phyloP scores from a whole-genome alignment of 2,888 invertebrate species.

The Allygus modestus region DNA sequence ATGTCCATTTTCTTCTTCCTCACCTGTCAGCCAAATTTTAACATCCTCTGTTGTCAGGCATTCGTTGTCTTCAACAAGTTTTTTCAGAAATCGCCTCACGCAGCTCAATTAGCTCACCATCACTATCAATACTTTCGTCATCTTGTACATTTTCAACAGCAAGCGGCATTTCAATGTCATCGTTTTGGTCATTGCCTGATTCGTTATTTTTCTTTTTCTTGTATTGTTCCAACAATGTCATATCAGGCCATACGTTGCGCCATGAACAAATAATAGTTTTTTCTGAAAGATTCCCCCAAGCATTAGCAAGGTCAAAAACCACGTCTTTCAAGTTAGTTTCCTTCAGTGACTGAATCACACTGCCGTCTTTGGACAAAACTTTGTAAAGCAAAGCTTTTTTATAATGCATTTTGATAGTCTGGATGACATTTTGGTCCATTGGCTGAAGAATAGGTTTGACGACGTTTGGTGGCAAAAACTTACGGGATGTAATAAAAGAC shows the following conservation, averaged over 20 bases:
- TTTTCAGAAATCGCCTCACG: slow-evolving; percentile 7
- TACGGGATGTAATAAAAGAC: too few relatives aligned
- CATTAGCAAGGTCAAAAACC: slow-evolving; percentile 53
- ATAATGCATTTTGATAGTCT: too few relatives aligned
- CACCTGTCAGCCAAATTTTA: slow-evolving; percentile 13
- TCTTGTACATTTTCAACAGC: background rate
- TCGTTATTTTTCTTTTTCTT: slow-evolving; percentile 18
- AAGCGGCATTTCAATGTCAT: background rate
- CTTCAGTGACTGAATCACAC: too few relatives aligned
- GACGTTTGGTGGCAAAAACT: too few relatives aligned
- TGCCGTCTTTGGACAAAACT: too few relatives aligned
- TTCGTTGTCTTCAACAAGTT: slow-evolving; percentile 15
- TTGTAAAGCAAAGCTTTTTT: too few relatives aligned
- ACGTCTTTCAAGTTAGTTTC: too few relatives aligned
- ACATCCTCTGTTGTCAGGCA: slow-evolving; percentile 43
- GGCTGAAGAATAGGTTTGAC: too few relatives aligned
- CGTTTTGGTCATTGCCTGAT: background rate
- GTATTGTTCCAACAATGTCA: slow-evolving; percentile 44
- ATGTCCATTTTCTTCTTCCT: background rate
- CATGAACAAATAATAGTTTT: slow-evolving; percentile 61
- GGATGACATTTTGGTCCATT: too few relatives aligned
- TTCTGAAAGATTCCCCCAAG: slow-evolving; percentile 48
- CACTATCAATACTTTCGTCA: background rate
- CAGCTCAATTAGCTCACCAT: slow-evolving; percentile 33
- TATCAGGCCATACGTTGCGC: slow-evolving; percentile 48